phyloP scores from a whole-genome alignment of 1,140 invertebrate species.

The Nautilus pompilius region DNA sequence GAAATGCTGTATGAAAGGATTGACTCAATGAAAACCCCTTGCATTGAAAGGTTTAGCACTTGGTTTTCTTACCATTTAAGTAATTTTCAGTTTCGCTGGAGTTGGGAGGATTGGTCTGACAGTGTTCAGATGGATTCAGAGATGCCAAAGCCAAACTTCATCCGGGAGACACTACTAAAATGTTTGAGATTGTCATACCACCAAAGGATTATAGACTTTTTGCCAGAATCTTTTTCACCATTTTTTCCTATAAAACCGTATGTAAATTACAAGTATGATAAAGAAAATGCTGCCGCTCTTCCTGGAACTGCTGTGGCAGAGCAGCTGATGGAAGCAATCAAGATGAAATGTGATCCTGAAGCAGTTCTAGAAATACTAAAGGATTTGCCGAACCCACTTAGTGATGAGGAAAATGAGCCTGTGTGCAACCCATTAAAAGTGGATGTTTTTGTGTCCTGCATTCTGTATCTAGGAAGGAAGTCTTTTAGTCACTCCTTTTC shows the following conservation, averaged over 20 bases:
- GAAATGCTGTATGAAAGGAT: slow-evolving; percentile 94
- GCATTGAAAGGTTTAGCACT: slow-evolving; percentile 94
- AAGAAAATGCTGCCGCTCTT: slow-evolving; percentile 61
- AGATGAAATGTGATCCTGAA: slow-evolving; percentile 83
- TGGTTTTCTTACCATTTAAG: slow-evolving; percentile 99
- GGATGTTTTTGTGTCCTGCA: slow-evolving; percentile 92
- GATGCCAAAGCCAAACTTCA: slow-evolving; percentile 93
- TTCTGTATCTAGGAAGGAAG: slow-evolving; percentile 90
- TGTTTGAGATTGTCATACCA: slow-evolving; percentile 92
- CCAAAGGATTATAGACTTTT: slow-evolving; percentile 86
- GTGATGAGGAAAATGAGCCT: slow-evolving; percentile 41
- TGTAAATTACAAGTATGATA: slow-evolving; percentile 58
- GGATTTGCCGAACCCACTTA: slow-evolving; percentile 62
- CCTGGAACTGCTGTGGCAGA: slow-evolving; percentile 81
- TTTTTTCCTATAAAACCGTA: slow-evolving; percentile 71
- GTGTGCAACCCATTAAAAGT: slow-evolving; percentile 83
- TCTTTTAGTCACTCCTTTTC: slow-evolving; percentile 98
- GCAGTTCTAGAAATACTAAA: slow-evolving; percentile 87
- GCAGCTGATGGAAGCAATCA: slow-evolving; percentile 78
- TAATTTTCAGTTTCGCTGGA: slow-evolving; percentile 99
- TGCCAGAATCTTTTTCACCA: slow-evolving; percentile 81
- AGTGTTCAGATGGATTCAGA: slow-evolving; percentile 67
- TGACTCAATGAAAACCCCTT: slow-evolving; percentile 94
- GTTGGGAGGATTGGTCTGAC: slow-evolving; percentile 71
- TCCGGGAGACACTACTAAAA: slow-evolving; percentile 87